Evolutionary conservation across 2,113 vertebrate genomes (phyloP).

Genomic region (Panthera uncia): DNA sequence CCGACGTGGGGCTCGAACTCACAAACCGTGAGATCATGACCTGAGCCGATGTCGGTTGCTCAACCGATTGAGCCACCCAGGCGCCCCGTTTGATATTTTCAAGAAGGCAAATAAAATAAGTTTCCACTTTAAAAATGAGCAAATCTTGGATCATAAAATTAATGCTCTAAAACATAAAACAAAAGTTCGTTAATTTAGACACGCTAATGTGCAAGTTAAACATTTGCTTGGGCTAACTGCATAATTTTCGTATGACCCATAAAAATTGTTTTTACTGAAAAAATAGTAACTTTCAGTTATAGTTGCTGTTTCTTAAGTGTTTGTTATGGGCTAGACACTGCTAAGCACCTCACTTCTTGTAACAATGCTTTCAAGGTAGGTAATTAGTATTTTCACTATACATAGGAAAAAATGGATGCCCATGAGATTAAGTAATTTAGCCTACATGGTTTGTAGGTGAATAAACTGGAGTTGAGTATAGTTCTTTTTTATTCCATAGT

Average conservation of each 20-base stretch:
- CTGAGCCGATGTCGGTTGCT: too few species aligned
- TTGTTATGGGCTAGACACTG: background rate
- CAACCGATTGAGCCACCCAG: too few species aligned
- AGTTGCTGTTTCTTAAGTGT: background rate
- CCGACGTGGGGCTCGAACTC: too few species aligned
- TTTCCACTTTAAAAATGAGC: background rate
- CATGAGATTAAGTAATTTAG: background rate
- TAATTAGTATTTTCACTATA: background rate
- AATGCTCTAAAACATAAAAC: background rate
- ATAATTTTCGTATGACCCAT: background rate
- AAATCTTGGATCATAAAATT: constrained; percentile 11
- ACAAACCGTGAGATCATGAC: too few species aligned
- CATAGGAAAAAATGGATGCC: background rate
- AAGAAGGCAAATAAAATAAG: background rate
- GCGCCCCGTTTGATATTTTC: background rate
- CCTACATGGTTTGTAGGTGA: background rate
- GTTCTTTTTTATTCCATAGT: constrained; percentile 25
- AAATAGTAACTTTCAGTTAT: background rate
- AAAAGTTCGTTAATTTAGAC: constrained; percentile 1
- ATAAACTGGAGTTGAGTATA: background rate
- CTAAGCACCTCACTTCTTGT: background rate
- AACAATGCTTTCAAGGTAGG: background rate
- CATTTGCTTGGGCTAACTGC: background rate
- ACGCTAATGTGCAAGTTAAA: background rate
- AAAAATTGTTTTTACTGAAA: background rate